phyloP scores from a whole-genome alignment of 2,797 vertebrate species.

The Aselliscus stoliczkanus region DNA sequence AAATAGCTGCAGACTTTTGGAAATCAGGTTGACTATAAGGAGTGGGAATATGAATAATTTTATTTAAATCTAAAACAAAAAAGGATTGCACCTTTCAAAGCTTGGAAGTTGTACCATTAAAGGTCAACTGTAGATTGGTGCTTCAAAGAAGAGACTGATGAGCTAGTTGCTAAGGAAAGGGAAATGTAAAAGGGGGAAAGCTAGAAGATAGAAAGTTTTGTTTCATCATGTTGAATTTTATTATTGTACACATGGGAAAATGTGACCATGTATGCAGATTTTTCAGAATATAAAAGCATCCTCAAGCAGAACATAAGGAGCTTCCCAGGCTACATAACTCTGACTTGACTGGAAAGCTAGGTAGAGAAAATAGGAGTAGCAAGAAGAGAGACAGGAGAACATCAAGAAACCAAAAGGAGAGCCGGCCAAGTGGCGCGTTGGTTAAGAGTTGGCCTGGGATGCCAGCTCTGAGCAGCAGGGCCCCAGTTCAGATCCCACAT shows the following conservation, averaged over 20 bases:
- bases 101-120: not conserved
- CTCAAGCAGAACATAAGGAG: not conserved
- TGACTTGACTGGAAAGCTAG: not conserved
- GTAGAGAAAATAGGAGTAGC: not conserved
- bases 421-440: no score
- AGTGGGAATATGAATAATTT: constrained; percentile 31
- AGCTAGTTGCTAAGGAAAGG: constrained; percentile 23
- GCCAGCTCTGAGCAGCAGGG: no score
- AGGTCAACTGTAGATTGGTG: constrained; percentile 8
- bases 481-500: no score
- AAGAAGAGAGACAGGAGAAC: not conserved
- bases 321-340: not conserved
- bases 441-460: no score
- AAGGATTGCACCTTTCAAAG: not conserved
- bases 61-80: constrained; percentile 44
- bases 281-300: not conserved
- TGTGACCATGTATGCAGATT: not conserved
- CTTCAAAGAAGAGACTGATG: not conserved
- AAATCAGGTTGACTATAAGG: not conserved
- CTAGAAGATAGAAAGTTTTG: not conserved
- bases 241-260: not conserved
- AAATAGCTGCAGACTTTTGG: not conserved
- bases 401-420: not conserved
- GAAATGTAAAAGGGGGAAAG: not conserved
- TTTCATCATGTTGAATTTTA: not conserved